Conservation (phyloP, 2,113 vertebrate species). For the Porphyrio hochstetteri region DNA sequence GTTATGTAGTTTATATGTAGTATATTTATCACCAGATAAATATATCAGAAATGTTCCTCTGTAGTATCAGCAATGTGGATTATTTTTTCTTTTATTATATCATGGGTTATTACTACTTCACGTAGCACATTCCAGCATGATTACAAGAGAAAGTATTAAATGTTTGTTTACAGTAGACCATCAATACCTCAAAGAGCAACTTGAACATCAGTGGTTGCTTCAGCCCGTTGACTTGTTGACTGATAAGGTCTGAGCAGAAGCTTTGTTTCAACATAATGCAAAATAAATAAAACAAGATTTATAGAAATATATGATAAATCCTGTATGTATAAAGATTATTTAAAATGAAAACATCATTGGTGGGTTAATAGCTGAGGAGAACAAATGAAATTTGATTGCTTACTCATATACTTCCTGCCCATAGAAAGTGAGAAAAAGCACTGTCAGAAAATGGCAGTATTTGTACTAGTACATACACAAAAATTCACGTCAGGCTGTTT, state of each 20-base stretch:
- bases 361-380: neutral
- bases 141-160: neutral
- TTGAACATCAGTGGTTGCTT: neutral
- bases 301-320: neutral
- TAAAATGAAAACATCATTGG: neutral
- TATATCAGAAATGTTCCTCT: neutral
- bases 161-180: neutral
- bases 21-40: neutral
- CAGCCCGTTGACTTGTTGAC: accelerated
- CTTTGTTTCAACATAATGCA: neutral
- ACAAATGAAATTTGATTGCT: neutral
- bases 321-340: neutral
- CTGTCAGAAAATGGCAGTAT: neutral
- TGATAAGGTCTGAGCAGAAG: neutral
- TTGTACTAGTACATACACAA: neutral
- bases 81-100: neutral
- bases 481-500: neutral
- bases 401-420: neutral
- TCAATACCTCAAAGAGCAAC: neutral
- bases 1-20: too few species aligned
- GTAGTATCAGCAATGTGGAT: neutral
- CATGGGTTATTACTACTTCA: neutral
- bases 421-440: neutral
- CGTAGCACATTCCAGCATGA: neutral
- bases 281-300: neutral